Evolutionary conservation across 2,797 vertebrate species (phyloP).

Genomic region (Selene dorsalis): DNA sequence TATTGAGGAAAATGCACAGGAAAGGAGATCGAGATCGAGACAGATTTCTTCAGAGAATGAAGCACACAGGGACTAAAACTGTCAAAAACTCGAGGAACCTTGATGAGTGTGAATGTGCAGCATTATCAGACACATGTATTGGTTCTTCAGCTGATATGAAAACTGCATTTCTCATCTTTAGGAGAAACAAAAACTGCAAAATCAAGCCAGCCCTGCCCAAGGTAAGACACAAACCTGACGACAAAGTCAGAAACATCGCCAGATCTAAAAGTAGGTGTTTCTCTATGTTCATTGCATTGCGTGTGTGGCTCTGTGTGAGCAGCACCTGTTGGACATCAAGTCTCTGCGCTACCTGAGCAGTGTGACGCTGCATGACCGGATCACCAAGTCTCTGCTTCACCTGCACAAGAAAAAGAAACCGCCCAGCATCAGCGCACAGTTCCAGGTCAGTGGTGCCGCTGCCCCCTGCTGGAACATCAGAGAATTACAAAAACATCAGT

Average conservation of each 20-base stretch:
- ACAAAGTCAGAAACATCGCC: background rate
- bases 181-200: constrained; percentile 95
- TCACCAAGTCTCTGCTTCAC: constrained; percentile 96
- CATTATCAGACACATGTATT: background rate
- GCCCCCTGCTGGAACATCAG: constrained; percentile 43
- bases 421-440: constrained; percentile 97
- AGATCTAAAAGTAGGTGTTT: background rate
- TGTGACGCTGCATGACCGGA: constrained; percentile 94
- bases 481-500: constrained; percentile 35
- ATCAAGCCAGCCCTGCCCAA: constrained; percentile 92
- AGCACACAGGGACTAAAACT: background rate
- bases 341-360: constrained; percentile 94
- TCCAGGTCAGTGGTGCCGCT: constrained; percentile 86
- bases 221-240: constrained; percentile 80
- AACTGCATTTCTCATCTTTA: constrained; percentile 69
- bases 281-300: background rate
- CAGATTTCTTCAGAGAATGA: background rate
- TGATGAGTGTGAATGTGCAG: background rate
- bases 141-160: background rate
- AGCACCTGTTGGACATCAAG: constrained; percentile 95
- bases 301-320: constrained; percentile 20
- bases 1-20: no score
- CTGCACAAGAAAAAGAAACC: constrained; percentile 98
- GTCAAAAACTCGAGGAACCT: background rate
- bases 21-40: no score